Evolutionary conservation across 2,888 invertebrate genomes (phyloP).

Genomic region (Boloria selene): DNA sequence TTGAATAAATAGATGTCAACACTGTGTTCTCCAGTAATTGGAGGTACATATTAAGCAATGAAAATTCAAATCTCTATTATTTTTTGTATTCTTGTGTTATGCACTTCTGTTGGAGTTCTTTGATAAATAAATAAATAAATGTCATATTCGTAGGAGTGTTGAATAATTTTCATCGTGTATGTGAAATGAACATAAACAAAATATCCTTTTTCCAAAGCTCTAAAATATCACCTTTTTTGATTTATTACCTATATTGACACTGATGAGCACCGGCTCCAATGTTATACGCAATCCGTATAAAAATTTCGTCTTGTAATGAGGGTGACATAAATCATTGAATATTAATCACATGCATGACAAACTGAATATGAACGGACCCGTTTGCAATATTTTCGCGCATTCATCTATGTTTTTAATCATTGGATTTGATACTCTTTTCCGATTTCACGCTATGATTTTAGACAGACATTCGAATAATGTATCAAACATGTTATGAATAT

Average conservation of each 20-base stretch:
- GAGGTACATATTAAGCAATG: no score
- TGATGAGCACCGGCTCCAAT: constrained; percentile 23
- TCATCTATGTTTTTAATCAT: constrained; percentile 34
- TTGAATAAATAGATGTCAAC: no score
- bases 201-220: constrained; percentile 6
- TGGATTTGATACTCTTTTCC: background rate
- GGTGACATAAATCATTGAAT: constrained; percentile 36
- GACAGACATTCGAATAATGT: background rate
- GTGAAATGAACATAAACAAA: constrained; percentile 7
- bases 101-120: no score
- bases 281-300: constrained; percentile 23
- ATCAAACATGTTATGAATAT: background rate
- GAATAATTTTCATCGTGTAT: constrained; percentile 12
- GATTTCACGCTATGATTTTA: constrained; percentile 3
- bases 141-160: background rate
- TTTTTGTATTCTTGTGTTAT: no score
- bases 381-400: constrained; percentile 11
- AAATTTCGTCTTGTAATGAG: constrained; percentile 34
- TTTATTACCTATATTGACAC: constrained; percentile 34
- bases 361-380: constrained; percentile 25
- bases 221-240: constrained; percentile 21
- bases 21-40: no score
- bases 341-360: constrained; percentile 31
- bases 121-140: no score
- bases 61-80: no score